A percentile compares a stretch with the other conserved stretches of the same genome.
Conservation (phyloP, 2,888 invertebrate species). For the Spilosoma lubricipeda region DNA sequence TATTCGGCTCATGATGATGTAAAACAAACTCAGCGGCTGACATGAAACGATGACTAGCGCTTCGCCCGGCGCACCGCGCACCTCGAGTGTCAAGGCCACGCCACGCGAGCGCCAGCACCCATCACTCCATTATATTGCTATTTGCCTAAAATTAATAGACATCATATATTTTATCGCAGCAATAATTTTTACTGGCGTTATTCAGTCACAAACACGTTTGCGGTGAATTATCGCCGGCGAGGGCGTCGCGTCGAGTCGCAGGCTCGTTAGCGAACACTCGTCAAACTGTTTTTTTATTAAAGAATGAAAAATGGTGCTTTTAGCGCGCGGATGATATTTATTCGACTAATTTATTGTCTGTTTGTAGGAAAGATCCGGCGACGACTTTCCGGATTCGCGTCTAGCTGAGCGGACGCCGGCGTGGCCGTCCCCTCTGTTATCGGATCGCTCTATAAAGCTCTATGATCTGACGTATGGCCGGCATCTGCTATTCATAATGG, state of each 20-base stretch:
- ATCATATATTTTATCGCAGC: constrained; percentile 3
- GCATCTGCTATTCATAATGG: background rate
- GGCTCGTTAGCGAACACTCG: constrained; percentile 10
- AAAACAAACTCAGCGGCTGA: background rate
- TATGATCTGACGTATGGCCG: background rate
- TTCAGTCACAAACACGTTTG: constrained; percentile 14
- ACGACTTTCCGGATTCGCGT: constrained; percentile 2
- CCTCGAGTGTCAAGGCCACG: background rate
- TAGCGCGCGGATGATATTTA: constrained; percentile 16
- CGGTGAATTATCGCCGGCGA: constrained; percentile 16
- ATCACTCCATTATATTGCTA: constrained; percentile 3
- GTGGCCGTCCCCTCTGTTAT: background rate
- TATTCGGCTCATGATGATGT: background rate
- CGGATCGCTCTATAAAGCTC: background rate
- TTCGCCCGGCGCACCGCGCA: background rate
- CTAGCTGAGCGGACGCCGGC: background rate
- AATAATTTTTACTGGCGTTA: constrained; percentile 12
- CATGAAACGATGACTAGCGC: background rate
- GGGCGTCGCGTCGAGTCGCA: constrained; percentile 3
- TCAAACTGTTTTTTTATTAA: constrained; percentile 13
- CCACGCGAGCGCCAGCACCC: constrained; percentile 2
- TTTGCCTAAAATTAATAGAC: constrained; percentile 10
- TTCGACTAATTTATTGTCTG: constrained; percentile 10
- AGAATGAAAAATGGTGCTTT: constrained; percentile 21
- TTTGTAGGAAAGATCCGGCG: constrained; percentile 13